These are phyloP conservation scores for Drosophila picticornis DNA, from an alignment of 2,888 invertebrate species.

Conservation along the genomic window DNA sequence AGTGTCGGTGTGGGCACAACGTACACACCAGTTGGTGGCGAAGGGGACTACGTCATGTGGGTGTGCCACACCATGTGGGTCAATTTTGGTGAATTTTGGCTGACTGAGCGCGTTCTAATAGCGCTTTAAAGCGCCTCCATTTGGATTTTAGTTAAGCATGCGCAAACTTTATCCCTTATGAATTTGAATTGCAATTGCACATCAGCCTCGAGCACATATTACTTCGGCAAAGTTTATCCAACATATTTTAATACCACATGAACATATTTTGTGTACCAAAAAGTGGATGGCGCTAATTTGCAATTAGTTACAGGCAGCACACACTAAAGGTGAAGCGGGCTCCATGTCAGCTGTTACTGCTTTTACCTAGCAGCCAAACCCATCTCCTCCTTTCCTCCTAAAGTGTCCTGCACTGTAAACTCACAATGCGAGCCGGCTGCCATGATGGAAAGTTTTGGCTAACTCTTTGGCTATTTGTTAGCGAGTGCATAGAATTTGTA, in stretches of 20 bases:
- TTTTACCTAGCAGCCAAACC: slow-evolving; percentile 2
- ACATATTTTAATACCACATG: slow-evolving; percentile 48
- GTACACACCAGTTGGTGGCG: background rate
- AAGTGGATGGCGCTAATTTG: slow-evolving; percentile 45
- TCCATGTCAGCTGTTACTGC: slow-evolving; percentile 40
- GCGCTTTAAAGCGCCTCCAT: slow-evolving; percentile 64
- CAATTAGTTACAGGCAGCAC: slow-evolving; percentile 48
- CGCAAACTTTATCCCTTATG: slow-evolving; percentile 57
- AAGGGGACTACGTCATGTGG: background rate
- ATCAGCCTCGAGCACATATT: slow-evolving; percentile 51
- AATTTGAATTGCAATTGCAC: slow-evolving; percentile 69
- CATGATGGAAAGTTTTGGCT: slow-evolving; percentile 34
- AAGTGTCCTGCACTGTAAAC: slow-evolving; percentile 18
- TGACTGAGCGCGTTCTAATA: slow-evolving; percentile 59
- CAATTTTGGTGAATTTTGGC: slow-evolving; percentile 10
- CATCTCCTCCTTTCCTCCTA: background rate
- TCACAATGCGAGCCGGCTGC: slow-evolving; percentile 28
- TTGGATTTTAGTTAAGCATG: slow-evolving; percentile 59
- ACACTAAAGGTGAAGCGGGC: slow-evolving; percentile 32
- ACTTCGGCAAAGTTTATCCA: slow-evolving; percentile 49
- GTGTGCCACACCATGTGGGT: slow-evolving; percentile 42
- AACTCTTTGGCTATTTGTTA: background rate
- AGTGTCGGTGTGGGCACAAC: slow-evolving; percentile 1
- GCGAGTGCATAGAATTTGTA: slow-evolving; percentile 19
- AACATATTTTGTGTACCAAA: slow-evolving; percentile 28